Conservation (phyloP, 2,797 vertebrate species). For the Bovichtus diacanthus region DNA sequence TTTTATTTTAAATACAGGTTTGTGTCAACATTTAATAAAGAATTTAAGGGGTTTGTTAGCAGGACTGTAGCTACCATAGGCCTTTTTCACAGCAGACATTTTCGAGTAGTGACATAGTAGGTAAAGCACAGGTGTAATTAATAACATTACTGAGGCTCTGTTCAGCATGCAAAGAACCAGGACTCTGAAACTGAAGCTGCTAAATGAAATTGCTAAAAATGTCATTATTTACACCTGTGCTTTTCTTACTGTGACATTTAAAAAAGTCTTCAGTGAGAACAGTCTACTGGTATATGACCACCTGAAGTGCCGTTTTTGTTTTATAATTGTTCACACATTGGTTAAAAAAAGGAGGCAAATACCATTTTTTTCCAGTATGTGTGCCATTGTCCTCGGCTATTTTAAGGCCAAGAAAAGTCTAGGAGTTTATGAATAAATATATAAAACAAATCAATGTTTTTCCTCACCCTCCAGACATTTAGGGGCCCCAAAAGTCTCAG, state of each 20-base stretch:
- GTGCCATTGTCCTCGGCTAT: not conserved
- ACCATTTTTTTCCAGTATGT: no score
- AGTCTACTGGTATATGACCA: no score
- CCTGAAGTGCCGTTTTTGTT: not conserved
- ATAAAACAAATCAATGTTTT: not conserved
- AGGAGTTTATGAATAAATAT: not conserved
- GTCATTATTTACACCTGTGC: not conserved
- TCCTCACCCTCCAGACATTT: not conserved
- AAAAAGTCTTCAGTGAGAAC: not conserved
- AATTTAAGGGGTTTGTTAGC: not conserved
- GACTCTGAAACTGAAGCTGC: not conserved
- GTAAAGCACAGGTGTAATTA: not conserved
- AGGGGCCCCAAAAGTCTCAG: not conserved
- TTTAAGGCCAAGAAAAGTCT: not conserved
- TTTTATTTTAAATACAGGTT: slow-evolving; percentile 37
- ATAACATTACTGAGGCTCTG: not conserved
- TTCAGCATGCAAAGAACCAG: not conserved
- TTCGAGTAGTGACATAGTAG: not conserved
- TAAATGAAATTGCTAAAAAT: not conserved
- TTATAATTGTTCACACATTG: not conserved
- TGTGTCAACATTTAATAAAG: slow-evolving; percentile 19
- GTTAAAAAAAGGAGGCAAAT: not conserved
- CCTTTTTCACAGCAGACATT: not conserved
- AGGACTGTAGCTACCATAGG: not conserved
- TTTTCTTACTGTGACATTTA: not conserved